Evolutionary conservation across 2,113 vertebrate genomes (phyloP), one percentile per base, ranked within the genome.

Genomic region (Polypterus senegalus): DNA sequence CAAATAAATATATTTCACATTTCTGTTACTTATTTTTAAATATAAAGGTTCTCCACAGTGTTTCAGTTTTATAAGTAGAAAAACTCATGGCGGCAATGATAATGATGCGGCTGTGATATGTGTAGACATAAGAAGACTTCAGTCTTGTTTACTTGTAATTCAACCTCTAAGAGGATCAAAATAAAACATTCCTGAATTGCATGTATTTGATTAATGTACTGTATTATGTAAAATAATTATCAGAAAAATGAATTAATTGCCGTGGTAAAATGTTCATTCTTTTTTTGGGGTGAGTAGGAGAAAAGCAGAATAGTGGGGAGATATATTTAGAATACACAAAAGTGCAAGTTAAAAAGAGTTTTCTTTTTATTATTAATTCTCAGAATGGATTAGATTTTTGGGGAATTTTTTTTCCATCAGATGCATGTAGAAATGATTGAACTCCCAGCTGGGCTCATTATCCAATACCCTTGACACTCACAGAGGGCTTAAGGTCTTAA

Each of bases 381-480:
- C 70, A 81, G 82, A 85, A 82, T 76, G 76, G 83, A 76, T 82
- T 66, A 63, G 68, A 67, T 73, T 74, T 70, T 70, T 65, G 67
- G 61, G 61, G 52, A 62, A 60, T 73, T 68, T 61, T 79, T 85
- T 85, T 86, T 83, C 76, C 77, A 81, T 76, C 81, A 81, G 76
- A 88, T 86, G 51, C 10, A 52, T 52, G 79, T 82, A 83, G 81
- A 84, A 85, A 81, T 83, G 81, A 84, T 82, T 83, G 81, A 84
- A 83, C 74, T 86, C 86, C 86, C 86, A 80, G 74, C 78, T 82
- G 84, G 74, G 76, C 86, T 88, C 86, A 86, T 88, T 88, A 88
- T 76, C 63, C 61, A 60, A 74, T 58, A 74, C 83, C 79, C 79
- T 63, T 48, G 79, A 81, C 78, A 71, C 72, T 69, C 57, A 49